Evolutionary conservation across 2,888 invertebrate species (phyloP), one percentile per base, ranked within the genome.

Genomic region (Stratiomys singularior): DNA sequence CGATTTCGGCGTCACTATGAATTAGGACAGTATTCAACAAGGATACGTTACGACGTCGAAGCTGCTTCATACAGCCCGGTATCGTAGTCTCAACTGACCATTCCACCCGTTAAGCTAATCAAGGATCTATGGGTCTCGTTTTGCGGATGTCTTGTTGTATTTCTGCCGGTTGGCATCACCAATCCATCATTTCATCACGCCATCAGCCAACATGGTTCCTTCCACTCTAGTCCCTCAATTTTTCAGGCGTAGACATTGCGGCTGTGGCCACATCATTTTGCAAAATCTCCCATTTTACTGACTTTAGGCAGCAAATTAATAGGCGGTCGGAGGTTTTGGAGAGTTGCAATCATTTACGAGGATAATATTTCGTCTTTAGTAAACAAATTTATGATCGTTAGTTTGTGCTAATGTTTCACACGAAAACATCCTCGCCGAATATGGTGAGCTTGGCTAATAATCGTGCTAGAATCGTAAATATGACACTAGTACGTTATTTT

Each of bases 311-410:
- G 58, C 37, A 74, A 74, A 74, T 74, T 74, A 74, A 60, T 74
- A 74, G 74, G 74, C 74, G 74, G 60, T 27, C 23, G 7, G 11
- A 23, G 37, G 74, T 30, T 25, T 74, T 74, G 11, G 37, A 44
- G 46, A 58, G 58, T 27, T 69, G 46, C 69, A 58, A 72, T 52
- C 71, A 72, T 72, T 72, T 72, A 72, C 18, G 28, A 56, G 56
- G 71, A 72, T 72, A 52, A 72, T 72, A 72, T 72, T 56, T 72
- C 74, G 74, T 74, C 74, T 74, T 74, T 60, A 74, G 74, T 37
- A 74, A 74, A 74, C 60, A 74, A 60, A 74, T 74, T 74, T 74
- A 74, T 58, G 74, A 60, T 37, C 74, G 60, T 74, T 58, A 37
- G 23, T 30, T 37, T 11, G 63, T 15, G 25, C 18, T 25, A 18